These are phyloP conservation scores for Vanacampus margaritifer DNA, from an alignment of 2,113 vertebrate species.

Conservation along the genomic window DNA sequence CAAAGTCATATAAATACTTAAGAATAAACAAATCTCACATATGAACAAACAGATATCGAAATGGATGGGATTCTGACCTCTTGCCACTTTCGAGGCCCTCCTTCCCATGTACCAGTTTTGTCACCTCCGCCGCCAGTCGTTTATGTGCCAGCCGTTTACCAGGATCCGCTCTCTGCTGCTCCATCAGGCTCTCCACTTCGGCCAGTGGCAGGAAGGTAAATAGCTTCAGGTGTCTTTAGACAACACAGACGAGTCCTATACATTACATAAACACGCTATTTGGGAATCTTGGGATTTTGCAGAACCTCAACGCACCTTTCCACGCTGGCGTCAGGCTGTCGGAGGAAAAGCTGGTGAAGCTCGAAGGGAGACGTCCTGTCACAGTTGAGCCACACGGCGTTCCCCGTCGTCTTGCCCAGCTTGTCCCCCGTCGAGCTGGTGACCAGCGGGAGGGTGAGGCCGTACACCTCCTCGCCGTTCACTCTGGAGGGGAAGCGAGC, in stretches of 20 bases:
- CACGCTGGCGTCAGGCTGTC: slow-evolving; percentile 79
- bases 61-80: slow-evolving; percentile 77
- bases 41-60: too few species aligned
- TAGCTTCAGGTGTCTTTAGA: slow-evolving; percentile 84
- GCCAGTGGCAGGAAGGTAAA: slow-evolving; percentile 90
- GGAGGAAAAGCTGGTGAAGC: slow-evolving; percentile 92
- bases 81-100: slow-evolving; percentile 91
- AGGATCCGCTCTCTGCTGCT: slow-evolving; percentile 82
- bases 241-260: not conserved
- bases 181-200: slow-evolving; percentile 88
- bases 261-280: not conserved
- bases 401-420: slow-evolving; percentile 93
- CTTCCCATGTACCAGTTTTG: slow-evolving; percentile 91
- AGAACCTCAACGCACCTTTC: slow-evolving; percentile 72
- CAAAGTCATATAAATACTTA: too few species aligned
- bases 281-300: too few species aligned
- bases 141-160: slow-evolving; percentile 86
- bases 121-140: slow-evolving; percentile 92
- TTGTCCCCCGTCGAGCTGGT: slow-evolving; percentile 90
- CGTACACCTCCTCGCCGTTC: slow-evolving; percentile 86
- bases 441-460: slow-evolving; percentile 88
- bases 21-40: too few species aligned
- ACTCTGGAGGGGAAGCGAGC: slow-evolving; percentile 62
- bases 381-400: slow-evolving; percentile 91
- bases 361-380: slow-evolving; percentile 91